Base-by-base conservation (phyloP, 2,113 vertebrate species). In the Cebidichthys violaceus region DNA sequence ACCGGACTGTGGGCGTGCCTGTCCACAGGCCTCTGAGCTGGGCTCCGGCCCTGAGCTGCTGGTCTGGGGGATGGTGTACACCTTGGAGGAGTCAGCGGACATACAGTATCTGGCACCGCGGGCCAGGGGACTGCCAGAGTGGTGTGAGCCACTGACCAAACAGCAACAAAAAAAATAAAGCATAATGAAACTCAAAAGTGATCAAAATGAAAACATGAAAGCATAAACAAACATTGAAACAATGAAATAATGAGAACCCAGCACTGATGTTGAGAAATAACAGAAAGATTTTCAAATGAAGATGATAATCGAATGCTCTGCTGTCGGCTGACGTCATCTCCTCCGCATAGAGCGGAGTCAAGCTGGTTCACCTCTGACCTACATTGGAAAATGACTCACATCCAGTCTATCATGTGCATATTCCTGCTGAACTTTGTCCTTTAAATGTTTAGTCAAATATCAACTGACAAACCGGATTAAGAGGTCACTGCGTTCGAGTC, bases 1-100 rank as follows among this genome's bases (percentile, higher is more conserved):
- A 69, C 92, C 86, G 33, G 95, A 79, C 81, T 94, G 96, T 80
- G 96, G 94, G 31, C 94, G 94, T 88, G 95, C 94, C 84, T 97
- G 97, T 54, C 95, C 79, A 90, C 97, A 97, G 76, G 96, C 93
- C 86, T 95, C 79, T 0, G 96, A 93, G 66, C 95, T 93, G 6
- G 95, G 78, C 55, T 90, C 90, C 65, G 24, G 70, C 31, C 92
- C 96, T 84, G 95, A 96, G 27, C 95, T 95, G 80, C 92, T 91
- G 31, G 91, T 87, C 90, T 98, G 97, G 0, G 97, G 95, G 83
- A 98, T 95, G 90, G 98, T 98, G 88, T 97, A 97, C 83, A 97
- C 97, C 94, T 96, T 97, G 94, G 97, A 97, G 18, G 96, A 96
- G 93, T 99, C 97, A 87, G 98, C 94, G 22, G 96, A 97, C 41